These are phyloP conservation scores for Megatriorchis doriae DNA, from an alignment of 2,113 vertebrate species.

Conservation along the genomic window DNA sequence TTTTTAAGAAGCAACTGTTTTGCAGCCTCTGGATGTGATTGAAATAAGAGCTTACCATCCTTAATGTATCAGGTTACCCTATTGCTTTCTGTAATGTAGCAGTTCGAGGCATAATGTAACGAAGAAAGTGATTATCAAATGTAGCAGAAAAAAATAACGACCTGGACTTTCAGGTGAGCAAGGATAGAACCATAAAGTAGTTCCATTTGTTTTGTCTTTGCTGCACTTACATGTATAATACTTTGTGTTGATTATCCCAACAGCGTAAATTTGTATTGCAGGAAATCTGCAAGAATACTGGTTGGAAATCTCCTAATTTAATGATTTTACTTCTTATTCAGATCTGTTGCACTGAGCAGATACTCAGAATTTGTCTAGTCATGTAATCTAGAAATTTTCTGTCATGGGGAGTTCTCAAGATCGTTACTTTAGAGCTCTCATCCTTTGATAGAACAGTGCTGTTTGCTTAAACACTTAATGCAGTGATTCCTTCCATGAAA, in stretches of 20 bases:
- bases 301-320: background rate
- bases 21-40: background rate
- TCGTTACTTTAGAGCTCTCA: background rate
- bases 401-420: background rate
- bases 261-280: background rate
- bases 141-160: background rate
- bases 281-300: background rate
- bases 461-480: conserved; percentile 21
- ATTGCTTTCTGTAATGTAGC: background rate
- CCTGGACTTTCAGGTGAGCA: background rate
- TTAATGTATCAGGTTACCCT: background rate
- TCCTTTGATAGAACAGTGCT: background rate
- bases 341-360: background rate
- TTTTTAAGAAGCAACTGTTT: background rate
- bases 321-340: background rate
- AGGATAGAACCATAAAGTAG: background rate
- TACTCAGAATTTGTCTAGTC: background rate
- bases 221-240: background rate
- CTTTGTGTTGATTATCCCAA: background rate
- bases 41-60: background rate
- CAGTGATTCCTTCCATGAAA: background rate
- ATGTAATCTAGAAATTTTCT: background rate
- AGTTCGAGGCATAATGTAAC: background rate
- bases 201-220: background rate
- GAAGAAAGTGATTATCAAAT: background rate